Base-by-base conservation (phyloP, 2,888 invertebrate genomes). In the Netelia melanura region DNA sequence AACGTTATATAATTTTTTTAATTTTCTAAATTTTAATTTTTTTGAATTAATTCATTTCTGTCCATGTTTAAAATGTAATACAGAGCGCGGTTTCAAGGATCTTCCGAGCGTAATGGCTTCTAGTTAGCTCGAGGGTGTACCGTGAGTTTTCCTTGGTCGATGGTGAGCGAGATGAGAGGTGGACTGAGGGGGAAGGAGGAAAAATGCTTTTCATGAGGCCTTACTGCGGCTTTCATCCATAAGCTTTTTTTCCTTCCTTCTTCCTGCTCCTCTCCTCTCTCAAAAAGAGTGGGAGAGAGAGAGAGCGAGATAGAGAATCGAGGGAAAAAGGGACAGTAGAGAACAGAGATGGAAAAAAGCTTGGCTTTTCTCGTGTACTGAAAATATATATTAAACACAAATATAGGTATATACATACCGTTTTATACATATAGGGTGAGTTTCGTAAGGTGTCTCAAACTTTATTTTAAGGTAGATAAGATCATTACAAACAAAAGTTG, bases 71-170 rank as follows among this genome's bases (percentile, higher is more conserved):
- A 54, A n/a, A 58, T 58, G 9, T 17, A 21, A n/a, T 17, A 58
- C 58, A 58, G 9, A 52, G 52, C 48, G 11, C 30, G 30, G 30
- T 30, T 30, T 30, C 5, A 43, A 78, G 77, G 52, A 77, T 84
- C 54, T 74, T 68, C 44, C 44, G 38, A 81, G 84, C 75, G 70
- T 76, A 81, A 84, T 81, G 76, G 84, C 72, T 84, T 84, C 81
- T 81, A 84, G 84, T 81, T 81, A 81, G 81, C 81, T 84, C 84
- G 76, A 84, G 84, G 77, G 76, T 76, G 56, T 21, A 30, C 30
- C 65, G 62, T 8, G 67, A 65, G 70, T 84, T 76, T 83, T 80
- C 65, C 71, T 80, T 76, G 48, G 70, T 76, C 44, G 43, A 25
- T 1, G 11, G 62, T 62, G 52, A 75, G 17, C 11, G 68, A 25